Conservation (phyloP, 2,888 invertebrate species). For the Spisula subtruncata region DNA sequence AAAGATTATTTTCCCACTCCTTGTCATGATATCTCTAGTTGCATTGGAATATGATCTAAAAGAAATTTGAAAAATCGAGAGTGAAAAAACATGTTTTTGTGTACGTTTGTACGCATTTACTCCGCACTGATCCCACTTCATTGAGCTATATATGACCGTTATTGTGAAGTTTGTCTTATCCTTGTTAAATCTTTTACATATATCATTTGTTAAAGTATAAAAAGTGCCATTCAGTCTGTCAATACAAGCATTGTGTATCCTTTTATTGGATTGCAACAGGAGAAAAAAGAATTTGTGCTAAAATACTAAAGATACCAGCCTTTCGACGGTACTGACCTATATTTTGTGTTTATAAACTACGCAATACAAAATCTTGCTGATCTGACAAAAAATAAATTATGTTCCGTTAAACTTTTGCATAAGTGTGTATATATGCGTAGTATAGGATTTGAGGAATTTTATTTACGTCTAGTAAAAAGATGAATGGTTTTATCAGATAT, state of each 20-base stretch:
- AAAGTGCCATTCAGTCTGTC: neutral
- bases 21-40: neutral
- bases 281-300: neutral
- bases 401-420: constrained; percentile 27
- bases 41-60: neutral
- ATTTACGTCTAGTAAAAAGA: constrained; percentile 57
- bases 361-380: constrained; percentile 58
- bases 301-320: neutral
- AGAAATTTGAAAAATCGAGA: neutral
- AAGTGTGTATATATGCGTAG: constrained; percentile 31
- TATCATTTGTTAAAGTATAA: constrained; percentile 14
- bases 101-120: neutral
- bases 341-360: constrained; percentile 41
- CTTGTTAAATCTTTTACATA: neutral
- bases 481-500: constrained; percentile 52
- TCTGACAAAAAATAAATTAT: constrained; percentile 35
- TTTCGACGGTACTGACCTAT: constrained; percentile 39
- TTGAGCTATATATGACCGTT: neutral
- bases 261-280: neutral
- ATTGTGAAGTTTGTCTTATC: neutral
- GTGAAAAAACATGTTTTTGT: neutral
- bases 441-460: constrained; percentile 56
- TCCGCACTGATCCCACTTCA: neutral
- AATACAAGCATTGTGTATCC: neutral
- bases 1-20: neutral